Evolutionary conservation across 2,888 invertebrate species (phyloP).

Genomic region (Andrena praecox): DNA sequence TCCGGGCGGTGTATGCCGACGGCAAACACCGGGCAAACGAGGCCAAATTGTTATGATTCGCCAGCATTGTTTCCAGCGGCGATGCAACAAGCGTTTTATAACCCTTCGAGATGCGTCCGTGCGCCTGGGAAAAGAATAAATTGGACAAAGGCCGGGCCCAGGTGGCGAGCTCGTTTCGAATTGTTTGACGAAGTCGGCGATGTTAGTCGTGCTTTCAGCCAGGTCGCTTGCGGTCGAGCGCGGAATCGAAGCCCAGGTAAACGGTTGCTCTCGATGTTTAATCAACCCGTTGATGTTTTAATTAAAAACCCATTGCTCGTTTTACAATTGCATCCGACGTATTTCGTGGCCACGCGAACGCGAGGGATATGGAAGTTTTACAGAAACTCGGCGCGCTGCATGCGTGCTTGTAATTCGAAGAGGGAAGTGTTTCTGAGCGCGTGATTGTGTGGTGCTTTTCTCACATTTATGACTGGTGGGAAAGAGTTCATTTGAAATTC

Average conservation of each 20-base stretch:
- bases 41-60: conserved; percentile 31
- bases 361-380: too few relatives aligned
- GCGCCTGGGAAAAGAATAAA: neutral
- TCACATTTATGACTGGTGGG: too few relatives aligned
- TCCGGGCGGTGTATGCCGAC: conserved; percentile 11
- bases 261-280: conserved; percentile 2
- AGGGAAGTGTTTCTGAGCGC: too few relatives aligned
- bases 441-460: too few relatives aligned
- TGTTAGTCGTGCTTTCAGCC: conserved; percentile 12
- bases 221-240: neutral
- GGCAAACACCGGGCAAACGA: conserved; percentile 18
- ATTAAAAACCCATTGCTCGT: neutral
- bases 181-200: conserved; percentile 9
- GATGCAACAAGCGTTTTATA: conserved; percentile 26
- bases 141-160: neutral
- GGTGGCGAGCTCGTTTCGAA: neutral
- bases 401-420: too few relatives aligned
- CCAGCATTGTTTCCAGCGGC: conserved; percentile 10
- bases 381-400: too few relatives aligned
- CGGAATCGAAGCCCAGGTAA: neutral
- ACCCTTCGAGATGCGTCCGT: neutral
- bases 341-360: too few relatives aligned
- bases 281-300: conserved; percentile 2
- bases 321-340: neutral
- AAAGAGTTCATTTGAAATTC: too few relatives aligned